Conservation (phyloP, 2,797 vertebrate species). For the Lepilemur septentrionalis region DNA sequence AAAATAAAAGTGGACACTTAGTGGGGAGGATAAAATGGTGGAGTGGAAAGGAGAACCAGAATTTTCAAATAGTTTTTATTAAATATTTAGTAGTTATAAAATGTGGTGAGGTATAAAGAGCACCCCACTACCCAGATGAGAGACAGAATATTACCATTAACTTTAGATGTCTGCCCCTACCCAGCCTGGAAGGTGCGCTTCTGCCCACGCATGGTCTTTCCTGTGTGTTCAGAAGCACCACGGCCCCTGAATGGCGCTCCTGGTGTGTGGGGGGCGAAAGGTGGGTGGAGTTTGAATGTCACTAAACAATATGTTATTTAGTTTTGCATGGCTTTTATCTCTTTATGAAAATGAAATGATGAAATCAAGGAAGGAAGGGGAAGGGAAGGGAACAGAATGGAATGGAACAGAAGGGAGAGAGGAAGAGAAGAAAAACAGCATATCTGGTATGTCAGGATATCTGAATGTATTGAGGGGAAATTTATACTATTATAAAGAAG, state of each 20-base stretch:
- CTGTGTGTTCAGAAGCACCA: background rate
- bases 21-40: background rate
- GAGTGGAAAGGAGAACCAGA: background rate
- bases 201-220: accelerated
- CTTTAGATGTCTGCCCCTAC: background rate
- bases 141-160: background rate
- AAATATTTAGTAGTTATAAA: conserved; percentile 42
- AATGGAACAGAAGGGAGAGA: background rate
- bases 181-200: too few species aligned
- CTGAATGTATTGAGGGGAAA: background rate
- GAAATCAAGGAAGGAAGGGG: background rate
- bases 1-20: background rate
- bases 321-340: background rate
- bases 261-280: background rate
- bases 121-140: background rate
- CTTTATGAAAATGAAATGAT: background rate
- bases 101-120: background rate
- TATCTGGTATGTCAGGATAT: background rate
- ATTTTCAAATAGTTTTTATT: background rate
- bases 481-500: background rate
- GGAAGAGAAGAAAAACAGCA: background rate
- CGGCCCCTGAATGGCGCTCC: background rate
- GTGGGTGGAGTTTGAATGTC: background rate
- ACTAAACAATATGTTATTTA: background rate
- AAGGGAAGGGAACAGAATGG: background rate